These are phyloP conservation scores for Gambelia wislizenii DNA, from an alignment of 2,797 vertebrate genomes.

Conservation along the genomic window DNA sequence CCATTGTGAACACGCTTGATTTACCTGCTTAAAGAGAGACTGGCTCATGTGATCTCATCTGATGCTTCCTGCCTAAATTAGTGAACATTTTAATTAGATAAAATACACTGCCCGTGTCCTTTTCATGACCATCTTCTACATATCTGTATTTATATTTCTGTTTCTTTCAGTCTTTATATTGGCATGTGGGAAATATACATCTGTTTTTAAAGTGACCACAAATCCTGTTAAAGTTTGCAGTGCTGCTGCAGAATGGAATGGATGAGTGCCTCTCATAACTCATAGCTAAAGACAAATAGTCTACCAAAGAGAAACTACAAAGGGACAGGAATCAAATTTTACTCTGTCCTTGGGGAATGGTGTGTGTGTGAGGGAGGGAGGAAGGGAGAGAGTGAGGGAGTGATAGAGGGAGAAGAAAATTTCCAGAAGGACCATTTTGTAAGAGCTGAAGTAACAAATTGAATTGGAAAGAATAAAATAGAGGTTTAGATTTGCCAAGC, in stretches of 20 bases:
- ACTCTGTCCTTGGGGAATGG: slow-evolving; percentile 58
- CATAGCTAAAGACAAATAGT: slow-evolving; percentile 55
- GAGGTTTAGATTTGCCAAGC: slow-evolving; percentile 48
- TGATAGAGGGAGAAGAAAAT: slow-evolving; percentile 27
- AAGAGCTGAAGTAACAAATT: slow-evolving; percentile 62
- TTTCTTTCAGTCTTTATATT: neutral
- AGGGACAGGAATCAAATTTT: neutral
- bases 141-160: neutral
- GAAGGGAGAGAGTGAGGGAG: too few relatives aligned
- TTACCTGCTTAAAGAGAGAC: neutral
- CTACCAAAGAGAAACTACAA: slow-evolving; percentile 12
- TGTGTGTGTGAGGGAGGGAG: slow-evolving; percentile 15
- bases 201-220: neutral
- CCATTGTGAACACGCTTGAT: neutral
- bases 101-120: neutral
- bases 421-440: slow-evolving; percentile 54
- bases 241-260: slow-evolving; percentile 7
- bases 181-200: neutral
- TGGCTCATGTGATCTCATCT: neutral
- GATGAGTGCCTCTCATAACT: slow-evolving; percentile 49
- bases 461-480: slow-evolving; percentile 61
- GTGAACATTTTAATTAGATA: neutral
- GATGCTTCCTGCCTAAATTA: neutral
- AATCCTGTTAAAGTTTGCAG: neutral
- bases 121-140: neutral